Evolutionary conservation across 2,797 vertebrate species (phyloP).

Genomic region (Poecilia velifera): DNA sequence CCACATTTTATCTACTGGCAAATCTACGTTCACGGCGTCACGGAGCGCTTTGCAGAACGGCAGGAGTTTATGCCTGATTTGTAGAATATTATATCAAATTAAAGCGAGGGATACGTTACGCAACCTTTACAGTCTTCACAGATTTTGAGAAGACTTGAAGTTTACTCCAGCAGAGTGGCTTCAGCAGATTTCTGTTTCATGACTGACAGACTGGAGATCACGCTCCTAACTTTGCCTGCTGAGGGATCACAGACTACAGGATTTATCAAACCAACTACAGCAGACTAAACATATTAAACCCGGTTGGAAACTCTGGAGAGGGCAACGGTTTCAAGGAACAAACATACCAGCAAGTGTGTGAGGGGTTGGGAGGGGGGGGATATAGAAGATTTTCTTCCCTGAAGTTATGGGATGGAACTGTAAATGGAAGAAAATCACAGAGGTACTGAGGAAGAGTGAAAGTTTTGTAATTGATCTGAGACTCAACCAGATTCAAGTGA

Average conservation of each 20-base stretch:
- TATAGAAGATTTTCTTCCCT: not conserved
- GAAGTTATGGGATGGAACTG: not conserved
- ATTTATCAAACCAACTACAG: conserved; percentile 1
- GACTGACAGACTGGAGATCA: not conserved
- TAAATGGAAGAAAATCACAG: not conserved
- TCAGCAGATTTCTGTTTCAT: not conserved
- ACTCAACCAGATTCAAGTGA: not conserved
- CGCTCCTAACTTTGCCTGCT: not conserved
- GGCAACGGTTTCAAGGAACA: not conserved
- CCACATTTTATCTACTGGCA: not conserved
- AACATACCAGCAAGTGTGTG: not conserved
- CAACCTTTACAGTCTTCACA: not conserved
- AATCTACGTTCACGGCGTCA: not conserved
- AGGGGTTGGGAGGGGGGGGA: no score
- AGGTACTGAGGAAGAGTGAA: not conserved
- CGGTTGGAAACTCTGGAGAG: not conserved
- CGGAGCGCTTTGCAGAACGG: not conserved
- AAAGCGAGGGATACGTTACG: not conserved
- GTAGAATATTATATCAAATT: not conserved
- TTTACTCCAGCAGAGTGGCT: not conserved
- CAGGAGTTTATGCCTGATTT: not conserved
- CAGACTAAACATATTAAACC: not conserved
- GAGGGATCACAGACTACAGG: not conserved
- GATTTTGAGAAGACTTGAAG: not conserved
- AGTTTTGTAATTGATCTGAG: not conserved